These are phyloP conservation scores for Calcarius lapponicus DNA, from an alignment of 2,797 vertebrate species.

Conservation along the genomic window DNA sequence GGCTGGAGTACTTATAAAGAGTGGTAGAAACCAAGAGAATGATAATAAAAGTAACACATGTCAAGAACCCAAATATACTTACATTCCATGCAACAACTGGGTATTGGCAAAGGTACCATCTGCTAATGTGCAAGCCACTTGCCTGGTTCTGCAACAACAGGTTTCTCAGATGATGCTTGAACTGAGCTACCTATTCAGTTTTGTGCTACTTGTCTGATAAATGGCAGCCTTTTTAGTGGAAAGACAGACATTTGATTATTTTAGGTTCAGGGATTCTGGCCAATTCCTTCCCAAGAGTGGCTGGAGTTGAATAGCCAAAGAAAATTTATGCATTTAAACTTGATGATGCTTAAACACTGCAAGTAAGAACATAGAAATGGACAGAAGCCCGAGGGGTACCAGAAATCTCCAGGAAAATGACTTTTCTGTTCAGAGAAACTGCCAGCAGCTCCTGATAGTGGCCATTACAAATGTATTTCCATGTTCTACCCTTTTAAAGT, in stretches of 20 bases:
- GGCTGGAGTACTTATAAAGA: conserved; percentile 5
- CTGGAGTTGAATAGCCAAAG: conserved; percentile 24
- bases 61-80: background rate
- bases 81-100: background rate
- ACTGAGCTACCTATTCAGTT: background rate
- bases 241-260: background rate
- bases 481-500: background rate
- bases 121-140: background rate
- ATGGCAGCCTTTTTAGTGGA: conserved; percentile 13
- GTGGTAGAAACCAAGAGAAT: background rate
- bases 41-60: background rate
- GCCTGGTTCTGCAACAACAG: conserved; percentile 20
- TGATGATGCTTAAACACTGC: conserved; percentile 33
- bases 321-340: conserved; percentile 45
- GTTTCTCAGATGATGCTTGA: background rate
- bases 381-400: background rate
- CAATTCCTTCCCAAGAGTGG: conserved; percentile 39
- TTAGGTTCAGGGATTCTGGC: conserved; percentile 23
- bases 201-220: background rate
- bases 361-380: background rate
- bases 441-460: background rate
- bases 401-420: background rate
- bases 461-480: background rate
- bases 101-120: background rate
- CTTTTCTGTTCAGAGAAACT: conserved; percentile 9